phyloP scores from a whole-genome alignment of 2,888 invertebrate genomes.

The Torymus auratus region DNA sequence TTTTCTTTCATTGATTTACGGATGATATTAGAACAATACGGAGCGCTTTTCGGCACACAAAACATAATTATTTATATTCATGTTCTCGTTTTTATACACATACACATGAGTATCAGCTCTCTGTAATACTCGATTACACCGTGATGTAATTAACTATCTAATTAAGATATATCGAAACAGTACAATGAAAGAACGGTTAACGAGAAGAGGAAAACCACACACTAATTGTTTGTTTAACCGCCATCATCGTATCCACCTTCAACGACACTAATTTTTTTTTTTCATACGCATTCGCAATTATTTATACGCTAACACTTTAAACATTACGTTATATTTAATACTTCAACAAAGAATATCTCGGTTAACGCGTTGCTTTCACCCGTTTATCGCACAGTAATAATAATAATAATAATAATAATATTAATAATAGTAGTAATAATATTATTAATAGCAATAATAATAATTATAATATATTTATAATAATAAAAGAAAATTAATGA shows the following conservation, averaged over 20 bases:
- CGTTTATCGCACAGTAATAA: constrained; percentile 33
- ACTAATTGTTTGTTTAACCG: constrained; percentile 60
- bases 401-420: constrained; percentile 36
- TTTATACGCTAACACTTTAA: constrained; percentile 56
- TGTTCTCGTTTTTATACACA: constrained; percentile 43
- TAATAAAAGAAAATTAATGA: constrained; percentile 32
- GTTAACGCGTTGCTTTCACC: constrained; percentile 47
- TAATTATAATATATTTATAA: constrained; percentile 7
- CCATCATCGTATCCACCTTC: constrained; percentile 49
- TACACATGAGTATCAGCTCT: constrained; percentile 65
- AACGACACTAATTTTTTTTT: constrained; percentile 42
- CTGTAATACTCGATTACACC: constrained; percentile 61
- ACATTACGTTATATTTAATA: constrained; percentile 65
- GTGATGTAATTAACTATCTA: constrained; percentile 67
- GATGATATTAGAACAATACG: constrained; percentile 33
- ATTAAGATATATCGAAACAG: constrained; percentile 70
- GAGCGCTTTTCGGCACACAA: constrained; percentile 26
- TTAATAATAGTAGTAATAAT: constrained; percentile 31
- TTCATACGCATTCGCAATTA: constrained; percentile 52
- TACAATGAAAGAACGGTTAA: constrained; percentile 69
- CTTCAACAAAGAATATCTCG: constrained; percentile 68
- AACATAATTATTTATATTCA: constrained; percentile 55
- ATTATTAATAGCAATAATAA: constrained; percentile 38
- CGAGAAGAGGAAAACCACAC: constrained; percentile 63
- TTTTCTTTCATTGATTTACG: too few species aligned